A percentile compares a stretch with the other conserved stretches of the same genome.
Conservation (phyloP, 2,797 vertebrate genomes). For the Pangasius sanitwongsei region DNA sequence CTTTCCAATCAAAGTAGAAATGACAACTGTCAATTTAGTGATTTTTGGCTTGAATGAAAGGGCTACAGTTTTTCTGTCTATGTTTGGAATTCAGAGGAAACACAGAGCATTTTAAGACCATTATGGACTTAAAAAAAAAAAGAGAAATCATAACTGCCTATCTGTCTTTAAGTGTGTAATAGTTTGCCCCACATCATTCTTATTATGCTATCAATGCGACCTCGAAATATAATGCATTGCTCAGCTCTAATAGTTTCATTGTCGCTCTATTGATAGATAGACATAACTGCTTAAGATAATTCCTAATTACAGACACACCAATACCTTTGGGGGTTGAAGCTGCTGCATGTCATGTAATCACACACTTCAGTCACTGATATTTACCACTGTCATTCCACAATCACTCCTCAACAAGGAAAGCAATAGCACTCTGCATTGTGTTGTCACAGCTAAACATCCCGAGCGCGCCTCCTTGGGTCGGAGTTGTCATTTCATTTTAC, state of each 20-base stretch:
- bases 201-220: background rate
- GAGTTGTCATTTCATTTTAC: slow-evolving; percentile 51
- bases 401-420: slow-evolving; percentile 41
- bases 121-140: background rate
- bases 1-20: background rate
- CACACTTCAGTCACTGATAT: slow-evolving; percentile 24
- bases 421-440: slow-evolving; percentile 21
- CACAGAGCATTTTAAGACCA: background rate
- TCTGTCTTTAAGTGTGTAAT: background rate
- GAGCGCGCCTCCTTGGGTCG: slow-evolving; percentile 31
- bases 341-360: slow-evolving; percentile 20
- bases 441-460: slow-evolving; percentile 45
- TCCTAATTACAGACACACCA: slow-evolving; percentile 36
- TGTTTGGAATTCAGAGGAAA: background rate
- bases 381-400: slow-evolving; percentile 11
- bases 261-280: background rate
- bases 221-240: background rate
- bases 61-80: background rate
- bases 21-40: background rate
- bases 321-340: slow-evolving; percentile 33
- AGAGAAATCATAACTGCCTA: background rate
- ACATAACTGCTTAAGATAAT: slow-evolving; percentile 12
- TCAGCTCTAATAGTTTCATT: slow-evolving; percentile 2
- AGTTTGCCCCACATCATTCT: background rate
- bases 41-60: background rate